Evolutionary conservation across 1,140 invertebrate genomes (phyloP), one percentile per base, ranked within the genome.

Genomic region (Pectinophora gossypiella): DNA sequence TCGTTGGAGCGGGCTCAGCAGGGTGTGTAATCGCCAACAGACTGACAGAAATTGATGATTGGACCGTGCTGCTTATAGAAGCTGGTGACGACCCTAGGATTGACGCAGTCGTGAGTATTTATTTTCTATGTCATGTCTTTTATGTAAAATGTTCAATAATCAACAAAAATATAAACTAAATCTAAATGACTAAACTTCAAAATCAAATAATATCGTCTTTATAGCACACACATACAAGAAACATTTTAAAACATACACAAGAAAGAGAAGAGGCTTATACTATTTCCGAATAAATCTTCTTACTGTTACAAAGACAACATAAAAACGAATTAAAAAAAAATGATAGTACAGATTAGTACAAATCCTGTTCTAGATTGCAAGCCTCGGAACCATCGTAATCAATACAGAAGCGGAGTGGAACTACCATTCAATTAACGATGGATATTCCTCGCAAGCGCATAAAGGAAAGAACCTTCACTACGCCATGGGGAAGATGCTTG

Each of bases 401-500:
- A 10, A 44, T 21, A 1, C 42, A 12, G 12, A 44, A 19, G 10
- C 19, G 20, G 42, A 44, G 1, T 44, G 42, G 42, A 44, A 20
- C 18, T 19, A 20, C 2, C 12, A 19, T 20, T 1, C 42, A 20
- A 19, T 7, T 20, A 12, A 44, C 13, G 19, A 44, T 44, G 42
- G 42, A 10, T 21, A 21, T 21, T 12, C 42, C 19, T 9, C 10
- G 7, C 42, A 44, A 44, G 7, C 42, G 12, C 19, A 44, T 13
- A 44, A 15, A 20, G 2, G 5, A 44, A 44, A 19, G 10, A 21
- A 21, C 91, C 96, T 86, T 10, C 64, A 71, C 36, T 36, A 68
- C 20, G 60, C 35, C n/a, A 59, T 93, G 38, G 95, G 94, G 0
- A 95, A 95, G 64, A 93, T 95, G 0, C 72, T 96, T 0, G 97